A percentile compares a stretch with the other conserved stretches of the same genome.
These are phyloP conservation scores for human (Homo sapiens) DNA, from an alignment of 2,113 vertebrate genomes.

Conservation along the genomic window DNA sequence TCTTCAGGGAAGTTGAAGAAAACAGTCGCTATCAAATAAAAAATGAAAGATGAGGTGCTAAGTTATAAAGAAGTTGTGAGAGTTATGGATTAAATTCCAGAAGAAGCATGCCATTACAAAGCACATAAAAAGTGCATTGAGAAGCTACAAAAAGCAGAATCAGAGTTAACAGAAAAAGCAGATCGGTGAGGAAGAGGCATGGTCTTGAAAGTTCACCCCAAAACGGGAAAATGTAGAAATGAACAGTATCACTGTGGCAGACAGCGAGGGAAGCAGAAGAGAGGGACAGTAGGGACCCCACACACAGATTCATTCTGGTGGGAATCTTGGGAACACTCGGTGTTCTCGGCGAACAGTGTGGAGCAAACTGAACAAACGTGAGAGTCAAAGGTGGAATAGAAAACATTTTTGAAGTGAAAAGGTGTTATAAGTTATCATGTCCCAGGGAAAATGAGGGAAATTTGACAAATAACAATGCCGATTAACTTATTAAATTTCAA, in stretches of 20 bases:
- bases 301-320: not conserved
- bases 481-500: not conserved
- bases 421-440: not conserved
- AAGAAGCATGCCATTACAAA: accelerated
- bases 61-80: not conserved
- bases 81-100: not conserved
- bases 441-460: not conserved
- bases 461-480: not conserved
- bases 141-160: not conserved
- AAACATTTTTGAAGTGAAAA: not conserved
- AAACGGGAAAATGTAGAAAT: not conserved
- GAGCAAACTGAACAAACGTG: not conserved
- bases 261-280: not conserved
- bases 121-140: not conserved
- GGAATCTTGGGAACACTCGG: not conserved
- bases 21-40: not conserved
- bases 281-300: not conserved
- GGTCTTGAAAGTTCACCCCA: not conserved
- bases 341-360: not conserved
- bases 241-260: not conserved
- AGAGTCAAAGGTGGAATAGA: not conserved
- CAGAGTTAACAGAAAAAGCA: not conserved
- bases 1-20: not conserved
- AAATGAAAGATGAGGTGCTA: not conserved
- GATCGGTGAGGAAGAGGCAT: not conserved